Evolutionary conservation across 1,140 invertebrate genomes (phyloP).

Genomic region (Trachymyrmex septentrionalis): DNA sequence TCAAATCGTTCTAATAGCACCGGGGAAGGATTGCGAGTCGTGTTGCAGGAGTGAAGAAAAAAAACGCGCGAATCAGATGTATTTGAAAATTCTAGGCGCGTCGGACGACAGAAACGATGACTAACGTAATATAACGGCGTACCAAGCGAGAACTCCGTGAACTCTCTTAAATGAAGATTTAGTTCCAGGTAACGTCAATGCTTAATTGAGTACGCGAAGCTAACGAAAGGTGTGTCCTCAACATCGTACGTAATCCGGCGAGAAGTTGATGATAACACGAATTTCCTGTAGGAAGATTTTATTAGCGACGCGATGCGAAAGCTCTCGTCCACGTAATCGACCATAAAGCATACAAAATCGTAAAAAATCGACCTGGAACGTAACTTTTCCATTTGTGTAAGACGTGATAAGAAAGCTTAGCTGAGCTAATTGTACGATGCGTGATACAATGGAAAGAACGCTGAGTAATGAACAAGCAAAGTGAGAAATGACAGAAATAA

Average conservation of each 20-base stretch:
- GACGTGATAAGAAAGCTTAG: constrained; percentile 35
- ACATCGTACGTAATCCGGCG: background rate
- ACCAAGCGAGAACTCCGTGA: background rate
- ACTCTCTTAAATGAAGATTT: constrained; percentile 6
- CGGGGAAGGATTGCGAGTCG: background rate
- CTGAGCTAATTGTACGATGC: background rate
- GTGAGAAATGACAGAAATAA: background rate
- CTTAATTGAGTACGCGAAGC: background rate
- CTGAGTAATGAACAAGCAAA: constrained; percentile 4
- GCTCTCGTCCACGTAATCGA: constrained; percentile 7
- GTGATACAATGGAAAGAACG: background rate
- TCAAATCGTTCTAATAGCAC: background rate
- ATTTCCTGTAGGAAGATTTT: constrained; percentile 10
- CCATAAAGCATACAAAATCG: background rate
- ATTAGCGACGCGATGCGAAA: constrained; percentile 39
- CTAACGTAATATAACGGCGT: constrained; percentile 10
- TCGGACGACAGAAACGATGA: background rate
- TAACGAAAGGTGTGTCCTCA: background rate
- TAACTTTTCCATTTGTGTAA: constrained; percentile 32
- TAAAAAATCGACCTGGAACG: background rate
- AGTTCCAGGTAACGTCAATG: background rate
- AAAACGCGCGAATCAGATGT: constrained; percentile 3
- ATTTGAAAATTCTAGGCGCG: constrained; percentile 20
- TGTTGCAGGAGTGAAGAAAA: constrained; percentile 25
- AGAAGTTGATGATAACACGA: background rate